Evolutionary conservation across 1,140 invertebrate species (phyloP), one percentile per base, ranked within the genome.

Genomic region (Heliothis virescens): DNA sequence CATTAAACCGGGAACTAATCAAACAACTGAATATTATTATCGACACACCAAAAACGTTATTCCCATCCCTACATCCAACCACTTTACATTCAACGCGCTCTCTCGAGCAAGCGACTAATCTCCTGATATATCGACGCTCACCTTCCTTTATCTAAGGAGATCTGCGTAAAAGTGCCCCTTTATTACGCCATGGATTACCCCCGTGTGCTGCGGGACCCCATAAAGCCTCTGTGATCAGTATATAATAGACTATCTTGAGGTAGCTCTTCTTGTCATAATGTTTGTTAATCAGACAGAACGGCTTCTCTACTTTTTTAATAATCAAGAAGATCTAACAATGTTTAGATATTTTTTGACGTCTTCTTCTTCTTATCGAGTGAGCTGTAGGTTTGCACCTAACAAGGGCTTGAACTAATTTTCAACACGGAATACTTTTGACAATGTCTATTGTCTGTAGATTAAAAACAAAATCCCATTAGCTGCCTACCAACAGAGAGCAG

Each of bases 121-220:
- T 92, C 85, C 86, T 92, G 91, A 92, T 94, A 92, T 92, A 94
- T 94, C 89, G 91, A 79, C 89, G 86, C 90, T 92, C 89, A 92
- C 91, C 92, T 92, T 89, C 86, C 86, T 90, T 90, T 91, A 91
- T 92, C 90, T 90, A 75, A 88, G 88, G 89, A 88, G 87, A 91
- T 92, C 89, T 88, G 57, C 86, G 85, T 89, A 93, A 93, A 91
- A 92, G 91, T 92, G 87, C 86, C 86, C 86, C 87, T 92, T 94
- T 92, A 91, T 92, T 91, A 91, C 88, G 76, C 79, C 86, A 83
- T 88, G 87, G 89, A 90, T 91, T 88, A 90, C 87, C 73, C 74
- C 81, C 82, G 82, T 83, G 79, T 82, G 85, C 82, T 57, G 16
- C 18, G 69, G 67, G 79, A 67, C 79, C 79, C 67, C 76, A 67